Percentiles rank a stretch among this genome's conserved stretches.
Evolutionary conservation across 2,888 invertebrate species (phyloP).

Genomic region (Elaeidobius kamerunicus): DNA sequence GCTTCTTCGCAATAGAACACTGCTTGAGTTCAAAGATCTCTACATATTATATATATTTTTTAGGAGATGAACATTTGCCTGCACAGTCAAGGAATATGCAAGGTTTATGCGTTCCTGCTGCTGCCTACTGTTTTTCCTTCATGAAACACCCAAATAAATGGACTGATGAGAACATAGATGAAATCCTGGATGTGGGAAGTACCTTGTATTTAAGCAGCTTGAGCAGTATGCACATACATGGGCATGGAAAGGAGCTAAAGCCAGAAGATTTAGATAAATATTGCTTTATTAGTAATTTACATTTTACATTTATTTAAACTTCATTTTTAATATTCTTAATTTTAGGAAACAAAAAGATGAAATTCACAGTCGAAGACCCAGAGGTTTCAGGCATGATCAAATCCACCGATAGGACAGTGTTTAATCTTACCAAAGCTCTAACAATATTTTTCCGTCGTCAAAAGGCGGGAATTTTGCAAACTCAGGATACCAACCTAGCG

Average conservation of each 20-base stretch:
- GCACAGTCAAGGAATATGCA: conserved; percentile 47
- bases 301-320: neutral
- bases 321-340: neutral
- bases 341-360: conserved; percentile 47
- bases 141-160: conserved; percentile 60
- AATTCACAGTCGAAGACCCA: conserved; percentile 46
- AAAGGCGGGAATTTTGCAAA: conserved; percentile 53
- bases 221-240: conserved; percentile 42
- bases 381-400: conserved; percentile 45
- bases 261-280: conserved; percentile 52
- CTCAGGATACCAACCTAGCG: conserved; percentile 49
- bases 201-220: conserved; percentile 49
- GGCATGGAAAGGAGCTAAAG: conserved; percentile 36
- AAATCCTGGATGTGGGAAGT: conserved; percentile 56
- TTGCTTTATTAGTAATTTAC: conserved; percentile 51
- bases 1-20: no score
- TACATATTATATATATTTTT: no score
- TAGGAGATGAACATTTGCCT: conserved; percentile 42
- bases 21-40: no score
- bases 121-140: conserved; percentile 58
- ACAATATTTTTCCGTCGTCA: conserved; percentile 56
- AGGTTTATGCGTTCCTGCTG: conserved; percentile 58
- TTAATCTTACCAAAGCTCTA: conserved; percentile 54
- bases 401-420: conserved; percentile 45
- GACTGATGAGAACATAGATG: conserved; percentile 60